Base-by-base conservation (phyloP, 2,888 invertebrate genomes). In the Himalopsyche kuldschensis region DNA sequence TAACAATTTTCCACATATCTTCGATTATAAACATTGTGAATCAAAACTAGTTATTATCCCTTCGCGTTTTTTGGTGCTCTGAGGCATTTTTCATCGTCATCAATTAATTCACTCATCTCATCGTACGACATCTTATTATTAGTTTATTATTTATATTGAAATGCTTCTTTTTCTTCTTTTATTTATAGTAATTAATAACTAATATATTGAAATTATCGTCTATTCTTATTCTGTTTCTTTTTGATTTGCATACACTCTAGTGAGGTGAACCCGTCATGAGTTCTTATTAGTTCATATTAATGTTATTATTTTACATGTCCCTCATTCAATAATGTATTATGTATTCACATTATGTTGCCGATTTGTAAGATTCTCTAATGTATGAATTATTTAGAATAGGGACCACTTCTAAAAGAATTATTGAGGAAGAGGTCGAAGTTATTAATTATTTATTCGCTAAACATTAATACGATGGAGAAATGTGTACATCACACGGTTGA, bases 401-500 rank as follows among this genome's bases (percentile, higher is more conserved):
- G 84, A 85, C 85, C 85, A 85, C 86, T 84, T 85, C 84, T 48
- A 79, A 86, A 69, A 86, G 84, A 86, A 85, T 84, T 41, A 41
- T 41, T 86, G 87, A 86, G 15, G 69, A 87, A 86, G 82, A 79
- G 87, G 85, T 87, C 86, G 87, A 86, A 87, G 69, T 89, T 88
- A 88, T 86, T 86, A 87, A 88, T 69, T 69, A 69, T 87, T 86
- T 86, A 83, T 82, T 85, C 83, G 32, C 78, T 84, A 75, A 82
- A 79, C 79, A 76, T 63, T 79, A 80, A 75, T 84, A 79, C 83
- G 75, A 82, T 47, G 80, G 79, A 86, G 86, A 85, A 84, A 83
- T 86, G 87, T 86, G 86, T 78, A 80, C 89, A 89, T 88, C 82
- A 88, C 15, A 27, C 82, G 78, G 46, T 69, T 77, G 84, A 84